Conservation (phyloP, 2,113 vertebrate species). For the Piprites chloris region DNA sequence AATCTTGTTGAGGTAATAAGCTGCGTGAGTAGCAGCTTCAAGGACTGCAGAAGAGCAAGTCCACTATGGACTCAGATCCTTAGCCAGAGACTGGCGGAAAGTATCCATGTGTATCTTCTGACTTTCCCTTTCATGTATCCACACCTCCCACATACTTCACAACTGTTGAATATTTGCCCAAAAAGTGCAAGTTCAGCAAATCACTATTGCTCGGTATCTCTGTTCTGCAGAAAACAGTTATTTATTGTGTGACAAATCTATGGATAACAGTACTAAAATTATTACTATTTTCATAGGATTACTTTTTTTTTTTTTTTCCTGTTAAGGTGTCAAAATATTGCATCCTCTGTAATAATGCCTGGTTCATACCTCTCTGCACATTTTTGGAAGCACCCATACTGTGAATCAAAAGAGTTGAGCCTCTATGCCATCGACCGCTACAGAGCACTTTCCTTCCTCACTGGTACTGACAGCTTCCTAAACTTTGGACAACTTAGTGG, state of each 20-base stretch:
- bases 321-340: background rate
- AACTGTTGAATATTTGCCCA: background rate
- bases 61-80: background rate
- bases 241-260: background rate
- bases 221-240: background rate
- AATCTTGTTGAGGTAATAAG: background rate
- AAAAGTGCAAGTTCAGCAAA: background rate
- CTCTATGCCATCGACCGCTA: background rate
- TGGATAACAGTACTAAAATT: background rate
- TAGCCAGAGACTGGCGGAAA: background rate
- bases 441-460: background rate
- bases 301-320: background rate
- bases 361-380: background rate
- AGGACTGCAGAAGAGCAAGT: background rate
- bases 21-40: background rate
- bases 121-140: background rate
- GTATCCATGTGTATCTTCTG: background rate
- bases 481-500: background rate
- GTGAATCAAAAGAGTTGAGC: background rate
- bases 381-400: background rate
- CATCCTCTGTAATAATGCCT: background rate
- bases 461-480: background rate
- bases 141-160: background rate
- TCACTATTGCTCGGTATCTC: background rate
- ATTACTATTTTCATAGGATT: background rate